A percentile compares a stretch with the other conserved stretches of the same genome.
These are phyloP conservation scores for Prolemur simus DNA, from an alignment of 2,113 vertebrate species.

Conservation along the genomic window DNA sequence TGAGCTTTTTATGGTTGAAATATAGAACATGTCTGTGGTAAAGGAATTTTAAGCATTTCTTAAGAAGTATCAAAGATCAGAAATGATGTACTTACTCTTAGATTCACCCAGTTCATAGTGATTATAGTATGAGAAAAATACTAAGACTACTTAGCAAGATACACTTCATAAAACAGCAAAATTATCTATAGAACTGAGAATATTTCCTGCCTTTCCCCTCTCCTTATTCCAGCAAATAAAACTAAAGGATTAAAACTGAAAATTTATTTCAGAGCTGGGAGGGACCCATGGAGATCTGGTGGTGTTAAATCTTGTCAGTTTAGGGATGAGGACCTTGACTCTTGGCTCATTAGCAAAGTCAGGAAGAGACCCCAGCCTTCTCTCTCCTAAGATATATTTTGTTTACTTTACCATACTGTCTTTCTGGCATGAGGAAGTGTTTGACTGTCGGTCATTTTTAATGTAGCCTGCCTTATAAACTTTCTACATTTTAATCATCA, in stretches of 20 bases:
- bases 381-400: neutral
- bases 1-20: neutral
- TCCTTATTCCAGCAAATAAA: neutral
- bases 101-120: neutral
- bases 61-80: neutral
- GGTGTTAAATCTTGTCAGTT: neutral
- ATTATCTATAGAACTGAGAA: neutral
- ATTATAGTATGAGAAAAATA: neutral
- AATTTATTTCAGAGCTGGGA: neutral
- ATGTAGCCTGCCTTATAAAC: neutral
- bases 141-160: neutral
- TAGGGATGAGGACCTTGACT: neutral
- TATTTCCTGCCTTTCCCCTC: neutral
- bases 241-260: neutral
- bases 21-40: neutral
- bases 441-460: constrained; percentile 19
- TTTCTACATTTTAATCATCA: neutral
- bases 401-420: neutral
- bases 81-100: neutral
- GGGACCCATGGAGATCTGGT: neutral
- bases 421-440: constrained; percentile 28
- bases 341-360: neutral
- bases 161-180: neutral
- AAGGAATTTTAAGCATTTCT: constrained; percentile 43
- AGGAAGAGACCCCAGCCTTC: neutral